Base-by-base conservation (phyloP, 2,797 vertebrate genomes). In the Notolepis coatsorum region DNA sequence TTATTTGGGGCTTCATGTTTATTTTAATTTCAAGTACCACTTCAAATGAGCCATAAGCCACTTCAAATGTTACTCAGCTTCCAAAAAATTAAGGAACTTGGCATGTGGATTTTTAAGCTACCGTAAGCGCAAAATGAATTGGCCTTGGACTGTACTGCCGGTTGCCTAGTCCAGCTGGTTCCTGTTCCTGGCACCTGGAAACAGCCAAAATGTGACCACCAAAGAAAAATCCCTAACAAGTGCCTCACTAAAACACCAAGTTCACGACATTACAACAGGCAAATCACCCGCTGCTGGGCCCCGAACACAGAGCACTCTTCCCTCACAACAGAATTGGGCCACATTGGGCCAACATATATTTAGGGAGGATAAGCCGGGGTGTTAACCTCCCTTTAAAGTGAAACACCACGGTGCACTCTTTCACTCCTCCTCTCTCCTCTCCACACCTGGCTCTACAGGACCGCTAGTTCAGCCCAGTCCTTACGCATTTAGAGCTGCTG, bases 401-500 rank as follows among this genome's bases (percentile, higher is more conserved):
- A 30, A 31, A 42, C 55, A 75, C 33, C 58, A 63, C 72, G 46
- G 49, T 61, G 63, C 60, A 35, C 60, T 38, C 51, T 47, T 35
- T 31, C 56, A 4, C 38, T 38, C 45, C 38, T 45, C 53, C 25
- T 23, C 4, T 27, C 37, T 28, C 37, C 25, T 28, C 48, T 27
- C 43, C 52, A 9, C 31, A 67, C 17, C 7, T 41, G 45, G 42
- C 48, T 54, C 54, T 18, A 51, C 46, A 68, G 65, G 58, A 68
- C 50, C 59, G 30, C 55, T 47, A 54, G 65, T 63, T 66, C 58
- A 61, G 60, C 49, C 61, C 56, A 53, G 73, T 85, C 84, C 75
- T 85, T 77, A 71, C 84, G 86, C 78, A 80, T 80, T 85, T 80
- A 59, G 38, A 71, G 67, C 80, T 73, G 62, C 72, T 73, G 85